Conservation (phyloP, 1,140 invertebrate genomes). For the Goniozus legneri region DNA sequence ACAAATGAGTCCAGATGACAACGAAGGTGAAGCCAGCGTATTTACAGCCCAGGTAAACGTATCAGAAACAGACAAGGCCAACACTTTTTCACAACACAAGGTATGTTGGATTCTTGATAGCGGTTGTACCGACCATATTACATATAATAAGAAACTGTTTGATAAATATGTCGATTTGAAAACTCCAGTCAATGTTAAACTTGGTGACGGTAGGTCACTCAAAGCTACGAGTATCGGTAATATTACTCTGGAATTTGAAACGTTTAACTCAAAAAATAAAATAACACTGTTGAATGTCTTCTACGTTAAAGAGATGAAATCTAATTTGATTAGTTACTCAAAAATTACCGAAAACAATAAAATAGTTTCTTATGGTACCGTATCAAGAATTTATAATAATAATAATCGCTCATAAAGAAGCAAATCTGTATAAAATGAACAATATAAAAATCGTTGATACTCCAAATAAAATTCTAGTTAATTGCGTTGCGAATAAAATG, state of each 20-base stretch:
- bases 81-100: slow-evolving; percentile 1
- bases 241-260: slow-evolving; percentile 5
- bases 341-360: slow-evolving; percentile 8
- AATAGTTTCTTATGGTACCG: slow-evolving; percentile 1
- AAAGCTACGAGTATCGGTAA: slow-evolving; percentile 13
- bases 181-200: slow-evolving; percentile 12
- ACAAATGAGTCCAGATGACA: neutral
- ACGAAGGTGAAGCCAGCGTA: neutral
- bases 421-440: slow-evolving; percentile 10
- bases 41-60: neutral
- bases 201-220: slow-evolving; percentile 9
- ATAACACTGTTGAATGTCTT: slow-evolving; percentile 7
- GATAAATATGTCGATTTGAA: slow-evolving; percentile 1
- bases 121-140: slow-evolving; percentile 13
- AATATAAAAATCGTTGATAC: slow-evolving; percentile 3
- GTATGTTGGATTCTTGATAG: slow-evolving; percentile 13
- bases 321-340: slow-evolving; percentile 10
- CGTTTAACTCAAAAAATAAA: slow-evolving; percentile 4
- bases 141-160: slow-evolving; percentile 9
- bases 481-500: neutral
- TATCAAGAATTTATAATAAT: slow-evolving; percentile 11
- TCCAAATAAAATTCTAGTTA: neutral
- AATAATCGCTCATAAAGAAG: slow-evolving; percentile 9
- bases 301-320: slow-evolving; percentile 8
- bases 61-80: neutral